A percentile compares a stretch with the other conserved stretches of the same genome.
Conservation (phyloP, 2,113 vertebrate species). For the Lethenteron reissneri region DNA sequence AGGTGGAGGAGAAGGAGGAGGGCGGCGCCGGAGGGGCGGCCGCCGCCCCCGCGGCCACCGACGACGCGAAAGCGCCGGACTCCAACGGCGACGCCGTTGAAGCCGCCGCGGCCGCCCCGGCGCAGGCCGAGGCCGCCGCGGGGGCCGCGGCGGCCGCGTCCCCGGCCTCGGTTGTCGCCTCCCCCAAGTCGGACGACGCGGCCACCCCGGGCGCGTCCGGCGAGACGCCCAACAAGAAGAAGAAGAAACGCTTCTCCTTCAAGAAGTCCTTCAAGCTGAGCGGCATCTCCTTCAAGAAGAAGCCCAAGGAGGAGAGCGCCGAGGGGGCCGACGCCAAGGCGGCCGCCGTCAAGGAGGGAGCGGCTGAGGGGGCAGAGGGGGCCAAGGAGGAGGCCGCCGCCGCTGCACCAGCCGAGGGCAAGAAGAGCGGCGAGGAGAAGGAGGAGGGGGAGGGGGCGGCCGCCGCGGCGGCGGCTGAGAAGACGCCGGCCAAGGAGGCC, state of each 20-base stretch:
- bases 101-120: slow-evolving; percentile 23
- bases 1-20: slow-evolving; percentile 46
- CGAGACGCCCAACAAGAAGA: slow-evolving; percentile 72
- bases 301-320: slow-evolving; percentile 52
- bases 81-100: slow-evolving; percentile 49
- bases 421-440: slow-evolving; percentile 16
- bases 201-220: slow-evolving; percentile 27
- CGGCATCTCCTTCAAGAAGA: slow-evolving; percentile 88
- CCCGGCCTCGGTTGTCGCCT: slow-evolving; percentile 13
- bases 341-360: slow-evolving; percentile 13
- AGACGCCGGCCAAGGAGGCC: slow-evolving; percentile 13
- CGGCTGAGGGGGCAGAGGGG: slow-evolving; percentile 18
- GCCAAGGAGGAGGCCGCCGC: slow-evolving; percentile 23
- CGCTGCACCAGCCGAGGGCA: slow-evolving; percentile 14
- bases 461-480: neutral
- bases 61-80: slow-evolving; percentile 44
- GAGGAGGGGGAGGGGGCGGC: slow-evolving; percentile 18
- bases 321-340: slow-evolving; percentile 39
- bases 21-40: slow-evolving; percentile 24
- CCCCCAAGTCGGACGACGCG: slow-evolving; percentile 38
- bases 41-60: slow-evolving; percentile 41
- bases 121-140: neutral
- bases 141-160: slow-evolving; percentile 5
- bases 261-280: slow-evolving; percentile 92
- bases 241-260: slow-evolving; percentile 90